Conservation (phyloP, 1,140 invertebrate genomes). For the Tribolium madens region DNA sequence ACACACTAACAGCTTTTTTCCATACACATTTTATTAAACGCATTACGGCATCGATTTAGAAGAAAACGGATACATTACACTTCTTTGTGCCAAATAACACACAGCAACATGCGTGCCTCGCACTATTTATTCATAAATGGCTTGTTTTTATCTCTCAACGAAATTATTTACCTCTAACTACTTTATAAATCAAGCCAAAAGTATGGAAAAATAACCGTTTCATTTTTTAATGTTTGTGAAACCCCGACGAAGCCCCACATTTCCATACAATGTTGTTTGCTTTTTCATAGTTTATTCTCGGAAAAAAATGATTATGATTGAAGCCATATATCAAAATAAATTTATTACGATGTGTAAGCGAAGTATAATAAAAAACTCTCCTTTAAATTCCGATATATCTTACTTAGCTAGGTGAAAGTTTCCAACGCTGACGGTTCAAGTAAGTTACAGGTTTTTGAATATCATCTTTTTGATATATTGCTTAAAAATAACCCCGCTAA, state of each 20-base stretch:
- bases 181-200: not conserved
- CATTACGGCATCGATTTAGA: conserved; percentile 33
- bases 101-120: conserved; percentile 12
- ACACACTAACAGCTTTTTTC: conserved; percentile 45
- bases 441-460: conserved; percentile 50
- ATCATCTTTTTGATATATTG: conserved; percentile 50
- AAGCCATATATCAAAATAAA: conserved; percentile 35
- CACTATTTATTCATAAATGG: conserved; percentile 29
- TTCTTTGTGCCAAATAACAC: not conserved
- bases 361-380: conserved; percentile 45
- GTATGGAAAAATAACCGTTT: not conserved
- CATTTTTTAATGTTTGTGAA: not conserved
- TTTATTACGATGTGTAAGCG: conserved; percentile 37
- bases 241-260: not conserved
- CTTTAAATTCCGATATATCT: conserved; percentile 51
- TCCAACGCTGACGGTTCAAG: conserved; percentile 52
- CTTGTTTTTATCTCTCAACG: not conserved
- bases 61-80: conserved; percentile 1
- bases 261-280: not conserved
- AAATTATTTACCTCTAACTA: not conserved
- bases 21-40: conserved; percentile 49
- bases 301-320: not conserved
- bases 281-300: too few species aligned
- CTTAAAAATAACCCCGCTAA: conserved; percentile 37
- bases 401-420: conserved; percentile 49